Conservation (phyloP, 1,140 invertebrate species). For the Aphis craccivora region DNA sequence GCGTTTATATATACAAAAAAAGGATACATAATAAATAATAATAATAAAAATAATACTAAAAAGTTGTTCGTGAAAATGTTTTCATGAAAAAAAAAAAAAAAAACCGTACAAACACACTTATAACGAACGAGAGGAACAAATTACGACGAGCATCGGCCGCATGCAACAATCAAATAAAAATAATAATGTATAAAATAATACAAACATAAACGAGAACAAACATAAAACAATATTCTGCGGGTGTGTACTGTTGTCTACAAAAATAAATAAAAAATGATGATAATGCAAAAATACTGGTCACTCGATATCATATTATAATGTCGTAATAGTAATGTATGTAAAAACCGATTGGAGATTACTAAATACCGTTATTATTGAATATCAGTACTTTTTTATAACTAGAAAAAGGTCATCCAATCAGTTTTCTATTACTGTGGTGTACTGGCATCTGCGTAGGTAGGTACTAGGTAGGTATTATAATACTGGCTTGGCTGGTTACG, state of each 20-base stretch:
- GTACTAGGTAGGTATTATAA: neutral
- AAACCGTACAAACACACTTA: conserved; percentile 33
- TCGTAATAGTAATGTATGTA: neutral
- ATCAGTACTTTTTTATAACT: neutral
- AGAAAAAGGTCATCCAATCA: neutral
- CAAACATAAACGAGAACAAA: conserved; percentile 58
- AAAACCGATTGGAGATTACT: neutral
- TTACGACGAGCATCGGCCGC: conserved; percentile 31
- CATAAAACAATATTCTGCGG: conserved; percentile 45
- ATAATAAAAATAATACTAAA: conserved; percentile 37
- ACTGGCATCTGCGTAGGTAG: conserved; percentile 26
- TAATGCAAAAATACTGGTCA: conserved; percentile 26
- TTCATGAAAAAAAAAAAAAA: conserved; percentile 37
- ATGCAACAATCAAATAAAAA: conserved; percentile 56
- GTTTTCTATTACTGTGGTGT: neutral
- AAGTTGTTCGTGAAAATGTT: conserved; percentile 4
- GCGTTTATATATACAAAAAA: conserved; percentile 58
- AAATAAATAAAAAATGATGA: conserved; percentile 58
- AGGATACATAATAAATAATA: conserved; percentile 57
- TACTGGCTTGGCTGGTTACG: conserved; percentile 16
- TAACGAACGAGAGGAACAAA: conserved; percentile 53
- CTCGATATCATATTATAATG: neutral
- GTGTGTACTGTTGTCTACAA: conserved; percentile 43
- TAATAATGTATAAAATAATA: conserved; percentile 53
- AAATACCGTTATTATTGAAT: neutral